phyloP scores from a whole-genome alignment of 2,888 invertebrate species.

The Balanococcus diminutus region DNA sequence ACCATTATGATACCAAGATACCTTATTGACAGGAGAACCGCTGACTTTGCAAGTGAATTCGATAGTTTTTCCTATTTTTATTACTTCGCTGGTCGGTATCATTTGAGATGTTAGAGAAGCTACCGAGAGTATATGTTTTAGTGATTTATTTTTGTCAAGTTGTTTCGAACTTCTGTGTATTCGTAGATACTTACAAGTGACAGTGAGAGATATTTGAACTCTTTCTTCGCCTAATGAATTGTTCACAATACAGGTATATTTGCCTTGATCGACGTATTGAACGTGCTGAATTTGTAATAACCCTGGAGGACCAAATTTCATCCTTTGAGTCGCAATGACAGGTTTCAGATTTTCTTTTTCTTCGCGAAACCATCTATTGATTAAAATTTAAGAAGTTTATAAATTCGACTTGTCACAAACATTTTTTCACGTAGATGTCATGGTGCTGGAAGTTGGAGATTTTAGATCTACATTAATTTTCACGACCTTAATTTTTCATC shows the following conservation, averaged over 20 bases:
- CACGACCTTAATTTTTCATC: too few relatives aligned
- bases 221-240: slow-evolving; percentile 86
- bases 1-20: slow-evolving; percentile 83
- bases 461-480: too few relatives aligned
- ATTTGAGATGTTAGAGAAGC: slow-evolving; percentile 81
- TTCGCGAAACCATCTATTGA: slow-evolving; percentile 75
- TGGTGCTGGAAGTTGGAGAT: too few relatives aligned
- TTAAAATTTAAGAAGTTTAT: not conserved
- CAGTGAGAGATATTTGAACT: slow-evolving; percentile 76
- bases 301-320: slow-evolving; percentile 69
- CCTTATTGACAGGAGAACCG: slow-evolving; percentile 81
- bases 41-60: slow-evolving; percentile 85
- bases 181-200: slow-evolving; percentile 69
- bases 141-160: too few relatives aligned
- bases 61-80: slow-evolving; percentile 83
- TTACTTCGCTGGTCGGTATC: slow-evolving; percentile 76
- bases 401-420: too few relatives aligned
- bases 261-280: slow-evolving; percentile 79
- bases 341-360: slow-evolving; percentile 73
- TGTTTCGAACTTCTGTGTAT: not conserved
- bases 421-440: too few relatives aligned
- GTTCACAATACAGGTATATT: slow-evolving; percentile 88
- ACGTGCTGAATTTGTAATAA: slow-evolving; percentile 72
- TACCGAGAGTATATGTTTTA: slow-evolving; percentile 60
- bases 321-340: slow-evolving; percentile 70